Percentiles rank a stretch among this genome's conserved stretches.
Conservation (phyloP, 2,113 vertebrate genomes). For the Condylura cristata region DNA sequence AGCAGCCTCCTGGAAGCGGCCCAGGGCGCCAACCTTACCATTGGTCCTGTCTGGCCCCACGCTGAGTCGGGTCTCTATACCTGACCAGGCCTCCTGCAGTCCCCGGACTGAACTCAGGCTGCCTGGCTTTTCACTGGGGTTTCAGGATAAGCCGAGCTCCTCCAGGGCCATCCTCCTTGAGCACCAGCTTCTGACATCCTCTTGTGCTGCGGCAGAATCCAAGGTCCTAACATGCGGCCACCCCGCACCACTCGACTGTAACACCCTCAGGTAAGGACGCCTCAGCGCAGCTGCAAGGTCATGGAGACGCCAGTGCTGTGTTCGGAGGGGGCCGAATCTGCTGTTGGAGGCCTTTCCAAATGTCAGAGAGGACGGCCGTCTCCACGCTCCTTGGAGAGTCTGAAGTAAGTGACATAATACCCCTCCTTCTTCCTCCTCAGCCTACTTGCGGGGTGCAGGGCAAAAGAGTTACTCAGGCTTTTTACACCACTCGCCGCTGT, state of each 20-base stretch:
- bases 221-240: background rate
- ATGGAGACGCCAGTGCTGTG: background rate
- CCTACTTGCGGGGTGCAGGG: too few relatives aligned
- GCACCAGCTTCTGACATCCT: background rate
- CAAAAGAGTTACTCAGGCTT: too few relatives aligned
- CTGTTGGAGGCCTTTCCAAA: background rate
- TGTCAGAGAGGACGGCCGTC: background rate
- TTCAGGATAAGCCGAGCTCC: background rate
- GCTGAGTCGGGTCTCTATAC: too few relatives aligned
- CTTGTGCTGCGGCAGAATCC: background rate
- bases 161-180: background rate
- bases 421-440: background rate
- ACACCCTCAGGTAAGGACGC: background rate
- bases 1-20: background rate
- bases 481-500: too few relatives aligned
- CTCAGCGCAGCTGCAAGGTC: too few relatives aligned
- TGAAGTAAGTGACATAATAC: background rate
- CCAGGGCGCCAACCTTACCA: background rate
- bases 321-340: background rate
- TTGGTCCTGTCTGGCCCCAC: background rate
- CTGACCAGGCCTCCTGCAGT: background rate
- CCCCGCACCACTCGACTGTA: background rate
- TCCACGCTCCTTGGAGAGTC: background rate
- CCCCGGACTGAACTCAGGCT: background rate
- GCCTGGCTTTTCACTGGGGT: background rate